These are phyloP conservation scores for Diploscapter pachys DNA, from an alignment of 1,140 invertebrate genomes.

Conservation along the genomic window DNA sequence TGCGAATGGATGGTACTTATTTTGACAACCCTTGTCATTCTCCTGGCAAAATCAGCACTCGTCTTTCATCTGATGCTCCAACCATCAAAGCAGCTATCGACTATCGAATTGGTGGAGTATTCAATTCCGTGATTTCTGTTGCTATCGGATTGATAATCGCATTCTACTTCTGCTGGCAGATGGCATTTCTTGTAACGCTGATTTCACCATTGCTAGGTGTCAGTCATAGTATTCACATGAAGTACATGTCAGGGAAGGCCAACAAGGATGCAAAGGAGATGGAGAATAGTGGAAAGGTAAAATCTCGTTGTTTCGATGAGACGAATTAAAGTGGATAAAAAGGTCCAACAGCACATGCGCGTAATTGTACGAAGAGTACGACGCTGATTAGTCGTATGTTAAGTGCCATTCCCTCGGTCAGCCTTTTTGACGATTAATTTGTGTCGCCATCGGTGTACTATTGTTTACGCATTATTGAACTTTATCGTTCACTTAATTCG, in stretches of 20 bases:
- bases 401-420: too few species aligned
- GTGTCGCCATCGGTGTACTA: too few species aligned
- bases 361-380: too few species aligned
- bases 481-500: too few species aligned
- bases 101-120: conserved; percentile 57
- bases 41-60: conserved; percentile 62
- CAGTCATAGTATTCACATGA: conserved; percentile 43
- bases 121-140: conserved; percentile 60
- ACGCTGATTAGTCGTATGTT: too few species aligned
- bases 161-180: conserved; percentile 59
- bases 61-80: conserved; percentile 64
- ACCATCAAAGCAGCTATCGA: conserved; percentile 63
- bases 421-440: too few species aligned
- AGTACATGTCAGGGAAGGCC: conserved; percentile 44
- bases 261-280: conserved; percentile 42
- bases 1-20: conserved; percentile 62
- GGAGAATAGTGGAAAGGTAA: conserved; percentile 43
- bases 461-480: too few species aligned
- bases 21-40: conserved; percentile 63
- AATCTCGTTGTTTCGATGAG: not conserved
- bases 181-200: conserved; percentile 52
- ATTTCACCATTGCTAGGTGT: conserved; percentile 59
- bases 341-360: too few species aligned
- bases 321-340: too few species aligned
- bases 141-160: conserved; percentile 54